phyloP scores from a whole-genome alignment of 2,113 vertebrate species.

The Pelmatolapia mariae region DNA sequence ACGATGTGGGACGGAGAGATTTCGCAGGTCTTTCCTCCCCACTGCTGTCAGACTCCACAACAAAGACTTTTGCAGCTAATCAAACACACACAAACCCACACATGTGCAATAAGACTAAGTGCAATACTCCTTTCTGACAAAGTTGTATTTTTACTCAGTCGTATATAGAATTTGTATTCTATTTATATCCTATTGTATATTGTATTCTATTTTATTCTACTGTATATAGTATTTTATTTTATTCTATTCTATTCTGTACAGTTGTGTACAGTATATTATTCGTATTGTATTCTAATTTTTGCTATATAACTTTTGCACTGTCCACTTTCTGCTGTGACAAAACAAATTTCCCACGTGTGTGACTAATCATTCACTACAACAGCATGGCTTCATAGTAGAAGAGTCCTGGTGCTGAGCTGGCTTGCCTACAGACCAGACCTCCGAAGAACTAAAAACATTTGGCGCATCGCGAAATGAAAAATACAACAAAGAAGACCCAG shows the following conservation, averaged over 20 bases:
- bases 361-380: background rate
- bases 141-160: background rate
- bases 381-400: background rate
- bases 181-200: background rate
- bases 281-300: rapidly evolving
- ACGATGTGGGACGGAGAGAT: rapidly evolving
- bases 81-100: rapidly evolving
- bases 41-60: background rate
- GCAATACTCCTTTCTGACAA: background rate
- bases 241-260: background rate
- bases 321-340: background rate
- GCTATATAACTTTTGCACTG: background rate
- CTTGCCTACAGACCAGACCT: background rate
- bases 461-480: rapidly evolving
- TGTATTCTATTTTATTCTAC: background rate
- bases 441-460: background rate
- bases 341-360: background rate
- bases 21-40: background rate
- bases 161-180: background rate
- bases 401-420: background rate
- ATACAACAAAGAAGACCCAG: background rate
- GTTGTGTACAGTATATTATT: background rate
- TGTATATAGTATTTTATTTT: background rate
- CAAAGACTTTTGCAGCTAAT: background rate
- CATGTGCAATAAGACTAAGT: background rate